Evolutionary conservation across 2,797 vertebrate genomes (phyloP).

Genomic region (Champsocephalus gunnari): DNA sequence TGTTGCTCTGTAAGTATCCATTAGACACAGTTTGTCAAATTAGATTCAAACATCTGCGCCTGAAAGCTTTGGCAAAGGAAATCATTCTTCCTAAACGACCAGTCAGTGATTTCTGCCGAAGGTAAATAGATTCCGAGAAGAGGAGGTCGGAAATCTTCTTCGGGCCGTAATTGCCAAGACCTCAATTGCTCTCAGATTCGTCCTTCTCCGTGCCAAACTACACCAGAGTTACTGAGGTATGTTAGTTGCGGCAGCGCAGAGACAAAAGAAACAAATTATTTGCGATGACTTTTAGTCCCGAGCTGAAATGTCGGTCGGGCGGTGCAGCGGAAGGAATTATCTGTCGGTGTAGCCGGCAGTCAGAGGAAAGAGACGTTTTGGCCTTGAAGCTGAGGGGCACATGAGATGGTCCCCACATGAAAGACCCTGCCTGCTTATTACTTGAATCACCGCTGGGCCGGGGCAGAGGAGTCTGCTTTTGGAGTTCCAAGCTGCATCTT

Average conservation of each 20-base stretch:
- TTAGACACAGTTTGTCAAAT: slow-evolving; percentile 50
- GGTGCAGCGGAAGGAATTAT: slow-evolving; percentile 56
- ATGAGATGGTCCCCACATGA: slow-evolving; percentile 76
- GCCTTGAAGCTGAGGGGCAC: slow-evolving; percentile 56
- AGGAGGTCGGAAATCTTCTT: slow-evolving; percentile 48
- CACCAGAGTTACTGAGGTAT: slow-evolving; percentile 34
- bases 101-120: slow-evolving; percentile 55
- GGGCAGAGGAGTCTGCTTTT: slow-evolving; percentile 49
- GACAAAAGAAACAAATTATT: slow-evolving; percentile 56
- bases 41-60: slow-evolving; percentile 58
- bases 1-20: slow-evolving; percentile 36
- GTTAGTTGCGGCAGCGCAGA: slow-evolving; percentile 32
- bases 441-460: slow-evolving; percentile 53
- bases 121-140: slow-evolving; percentile 57
- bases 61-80: slow-evolving; percentile 34
- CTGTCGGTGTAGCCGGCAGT: slow-evolving; percentile 40
- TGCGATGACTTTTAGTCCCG: slow-evolving; percentile 38
- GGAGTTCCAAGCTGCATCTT: slow-evolving; percentile 46
- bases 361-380: slow-evolving; percentile 34
- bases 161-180: slow-evolving; percentile 38
- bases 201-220: slow-evolving; percentile 49
- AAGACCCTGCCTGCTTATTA: slow-evolving; percentile 49
- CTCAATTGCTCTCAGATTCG: slow-evolving; percentile 71
- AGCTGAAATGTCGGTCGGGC: slow-evolving; percentile 38
- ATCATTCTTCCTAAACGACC: slow-evolving; percentile 31